A percentile compares a stretch with the other conserved stretches of the same genome.
Conservation (phyloP, 2,888 invertebrate genomes). For the Tanypteryx hageni region DNA sequence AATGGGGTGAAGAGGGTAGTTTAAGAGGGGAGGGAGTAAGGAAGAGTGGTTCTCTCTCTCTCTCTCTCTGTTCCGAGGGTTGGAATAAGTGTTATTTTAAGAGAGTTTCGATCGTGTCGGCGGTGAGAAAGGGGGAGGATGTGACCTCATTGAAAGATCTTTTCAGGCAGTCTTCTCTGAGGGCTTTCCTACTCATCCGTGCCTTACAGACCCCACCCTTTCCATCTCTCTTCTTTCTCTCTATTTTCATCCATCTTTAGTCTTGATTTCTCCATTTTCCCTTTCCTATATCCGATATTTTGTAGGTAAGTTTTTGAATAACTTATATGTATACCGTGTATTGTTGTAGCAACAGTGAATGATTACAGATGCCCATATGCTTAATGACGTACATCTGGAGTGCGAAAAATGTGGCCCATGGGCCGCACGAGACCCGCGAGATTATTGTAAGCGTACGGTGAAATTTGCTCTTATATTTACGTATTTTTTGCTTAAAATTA, state of each 20-base stretch:
- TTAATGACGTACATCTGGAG: too few relatives aligned
- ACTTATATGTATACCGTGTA: too few relatives aligned
- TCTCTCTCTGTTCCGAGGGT: not conserved
- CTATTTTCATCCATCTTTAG: not conserved
- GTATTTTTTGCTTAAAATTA: too few relatives aligned
- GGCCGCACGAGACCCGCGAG: too few relatives aligned
- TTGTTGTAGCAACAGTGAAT: too few relatives aligned
- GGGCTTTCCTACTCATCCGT: not conserved
- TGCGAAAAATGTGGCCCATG: too few relatives aligned
- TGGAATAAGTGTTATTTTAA: constrained; percentile 60
- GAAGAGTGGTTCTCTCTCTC: not conserved
- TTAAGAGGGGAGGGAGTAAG: not conserved
- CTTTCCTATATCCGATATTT: too few relatives aligned
- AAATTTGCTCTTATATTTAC: too few relatives aligned
- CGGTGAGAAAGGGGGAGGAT: not conserved
- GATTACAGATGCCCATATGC: too few relatives aligned
- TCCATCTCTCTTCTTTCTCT: not conserved
- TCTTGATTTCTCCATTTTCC: too few relatives aligned
- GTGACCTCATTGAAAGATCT: constrained; percentile 59
- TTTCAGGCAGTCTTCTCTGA: constrained; percentile 1
- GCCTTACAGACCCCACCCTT: not conserved
- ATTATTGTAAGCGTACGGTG: too few relatives aligned
- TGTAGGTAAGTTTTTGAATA: too few relatives aligned
- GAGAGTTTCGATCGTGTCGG: constrained; percentile 57
- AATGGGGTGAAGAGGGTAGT: not conserved